Conservation (phyloP, 2,888 invertebrate genomes). For the Buathra laborator region DNA sequence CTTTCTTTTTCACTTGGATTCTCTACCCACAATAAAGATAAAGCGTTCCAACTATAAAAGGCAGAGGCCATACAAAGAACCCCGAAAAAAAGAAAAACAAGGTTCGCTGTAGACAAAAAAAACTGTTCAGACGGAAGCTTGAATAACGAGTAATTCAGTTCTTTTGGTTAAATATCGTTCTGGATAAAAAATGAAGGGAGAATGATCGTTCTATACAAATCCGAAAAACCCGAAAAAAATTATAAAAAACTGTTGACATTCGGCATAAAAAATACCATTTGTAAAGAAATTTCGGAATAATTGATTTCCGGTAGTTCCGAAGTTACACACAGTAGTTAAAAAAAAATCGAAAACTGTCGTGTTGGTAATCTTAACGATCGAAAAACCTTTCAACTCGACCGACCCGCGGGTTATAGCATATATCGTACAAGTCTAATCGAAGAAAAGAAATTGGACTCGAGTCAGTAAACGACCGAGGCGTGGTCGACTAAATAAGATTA, state of each 20-base stretch:
- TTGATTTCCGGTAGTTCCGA: no score
- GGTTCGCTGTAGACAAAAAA: not conserved
- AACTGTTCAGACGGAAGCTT: constrained; percentile 17
- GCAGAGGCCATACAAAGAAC: not conserved
- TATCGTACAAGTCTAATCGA: not conserved
- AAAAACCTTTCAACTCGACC: no score
- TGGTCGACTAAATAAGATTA: constrained; percentile 42
- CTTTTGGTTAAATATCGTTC: not conserved
- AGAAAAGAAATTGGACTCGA: constrained; percentile 18
- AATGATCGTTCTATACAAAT: not conserved
- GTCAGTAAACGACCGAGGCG: constrained; percentile 16
- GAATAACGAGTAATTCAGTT: not conserved
- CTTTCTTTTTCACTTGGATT: not conserved
- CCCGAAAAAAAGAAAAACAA: not conserved
- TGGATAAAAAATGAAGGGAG: not conserved
- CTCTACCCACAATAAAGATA: constrained; percentile 18
- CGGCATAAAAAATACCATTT: not conserved
- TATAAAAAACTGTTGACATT: not conserved
- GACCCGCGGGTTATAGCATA: not conserved
- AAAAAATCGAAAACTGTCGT: no score
- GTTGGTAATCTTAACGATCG: no score
- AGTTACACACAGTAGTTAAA: no score
- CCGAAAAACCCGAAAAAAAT: not conserved
- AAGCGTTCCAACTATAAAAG: constrained; percentile 21
- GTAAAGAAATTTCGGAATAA: not conserved